These are phyloP conservation scores for Zosterops hypoxanthus DNA, from an alignment of 2,113 vertebrate species.

Conservation along the genomic window DNA sequence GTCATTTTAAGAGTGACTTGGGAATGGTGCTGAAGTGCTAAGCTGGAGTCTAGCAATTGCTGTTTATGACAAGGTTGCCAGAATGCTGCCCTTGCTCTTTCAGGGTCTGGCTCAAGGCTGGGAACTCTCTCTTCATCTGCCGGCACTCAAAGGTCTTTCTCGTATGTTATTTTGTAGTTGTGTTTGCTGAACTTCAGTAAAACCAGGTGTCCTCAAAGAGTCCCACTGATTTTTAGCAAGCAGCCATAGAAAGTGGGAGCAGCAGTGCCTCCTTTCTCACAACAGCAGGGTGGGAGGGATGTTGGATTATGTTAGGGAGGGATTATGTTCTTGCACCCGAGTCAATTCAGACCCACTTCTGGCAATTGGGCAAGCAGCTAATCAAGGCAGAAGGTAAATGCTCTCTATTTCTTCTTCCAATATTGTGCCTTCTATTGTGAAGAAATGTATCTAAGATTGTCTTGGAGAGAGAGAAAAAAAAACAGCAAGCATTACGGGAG, in stretches of 20 bases:
- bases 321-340: background rate
- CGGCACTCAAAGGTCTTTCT: background rate
- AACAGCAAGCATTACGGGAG: rapidly evolving
- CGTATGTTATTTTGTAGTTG: rapidly evolving
- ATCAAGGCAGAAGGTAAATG: background rate
- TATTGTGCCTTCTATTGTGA: background rate
- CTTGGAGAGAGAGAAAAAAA: background rate
- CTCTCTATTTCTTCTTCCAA: background rate
- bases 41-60: background rate
- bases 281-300: background rate
- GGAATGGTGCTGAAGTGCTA: background rate
- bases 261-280: background rate
- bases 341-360: background rate
- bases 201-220: background rate
- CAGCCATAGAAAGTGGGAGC: background rate
- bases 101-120: background rate
- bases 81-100: background rate
- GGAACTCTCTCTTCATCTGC: background rate
- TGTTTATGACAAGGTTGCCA: background rate
- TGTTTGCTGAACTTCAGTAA: background rate
- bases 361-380: rapidly evolving
- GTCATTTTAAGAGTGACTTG: background rate
- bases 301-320: background rate
- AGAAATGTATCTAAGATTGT: background rate
- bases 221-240: background rate